Evolutionary conservation across 2,888 invertebrate species (phyloP).

Genomic region (Eilema caniola): DNA sequence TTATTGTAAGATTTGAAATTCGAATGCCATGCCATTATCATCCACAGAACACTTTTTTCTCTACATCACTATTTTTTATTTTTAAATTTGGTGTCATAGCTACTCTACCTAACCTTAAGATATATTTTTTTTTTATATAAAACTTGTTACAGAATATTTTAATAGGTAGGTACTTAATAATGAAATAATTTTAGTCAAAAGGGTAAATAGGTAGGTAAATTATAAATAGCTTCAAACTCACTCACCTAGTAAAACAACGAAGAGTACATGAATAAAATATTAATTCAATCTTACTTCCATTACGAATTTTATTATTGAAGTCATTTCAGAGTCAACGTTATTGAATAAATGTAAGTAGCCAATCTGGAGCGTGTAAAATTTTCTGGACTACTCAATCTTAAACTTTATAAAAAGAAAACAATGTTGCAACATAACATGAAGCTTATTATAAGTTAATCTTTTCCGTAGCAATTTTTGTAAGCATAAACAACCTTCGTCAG

Average conservation of each 20-base stretch:
- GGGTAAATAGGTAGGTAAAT: neutral
- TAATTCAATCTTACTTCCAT: constrained; percentile 2
- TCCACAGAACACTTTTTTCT: neutral
- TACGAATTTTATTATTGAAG: constrained; percentile 10
- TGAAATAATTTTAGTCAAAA: neutral
- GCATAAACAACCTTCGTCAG: neutral
- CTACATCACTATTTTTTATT: neutral
- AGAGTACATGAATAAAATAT: constrained; percentile 14
- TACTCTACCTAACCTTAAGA: neutral
- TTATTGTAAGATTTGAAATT: neutral
- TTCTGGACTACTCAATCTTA: neutral
- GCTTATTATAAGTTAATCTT: neutral
- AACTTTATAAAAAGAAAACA: neutral
- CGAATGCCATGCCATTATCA: neutral
- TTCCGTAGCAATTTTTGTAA: neutral
- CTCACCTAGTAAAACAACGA: neutral
- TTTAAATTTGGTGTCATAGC: neutral
- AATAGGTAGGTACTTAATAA: neutral
- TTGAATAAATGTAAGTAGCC: neutral
- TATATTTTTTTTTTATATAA: neutral
- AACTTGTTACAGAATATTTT: neutral
- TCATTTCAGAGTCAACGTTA: constrained; percentile 2
- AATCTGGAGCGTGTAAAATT: neutral
- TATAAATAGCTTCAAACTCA: neutral
- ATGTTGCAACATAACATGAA: neutral